These are phyloP conservation scores for Kradibia gibbosae DNA, from an alignment of 1,140 invertebrate species.

Conservation along the genomic window DNA sequence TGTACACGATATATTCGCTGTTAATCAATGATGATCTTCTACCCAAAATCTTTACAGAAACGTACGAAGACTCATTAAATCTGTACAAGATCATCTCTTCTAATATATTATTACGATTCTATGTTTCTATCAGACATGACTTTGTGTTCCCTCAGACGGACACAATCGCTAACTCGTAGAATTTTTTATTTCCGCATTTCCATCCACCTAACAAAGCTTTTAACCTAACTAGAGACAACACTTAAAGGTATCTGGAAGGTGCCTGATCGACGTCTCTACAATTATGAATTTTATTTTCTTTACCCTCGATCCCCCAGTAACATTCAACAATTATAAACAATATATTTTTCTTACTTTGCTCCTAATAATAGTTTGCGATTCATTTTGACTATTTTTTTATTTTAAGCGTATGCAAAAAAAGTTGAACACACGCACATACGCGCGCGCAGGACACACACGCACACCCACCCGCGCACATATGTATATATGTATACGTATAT, in stretches of 20 bases:
- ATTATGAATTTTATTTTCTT: constrained; percentile 44
- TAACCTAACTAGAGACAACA: constrained; percentile 60
- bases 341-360: constrained; percentile 49
- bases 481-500: constrained; percentile 33
- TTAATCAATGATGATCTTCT: constrained; percentile 42
- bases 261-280: constrained; percentile 46
- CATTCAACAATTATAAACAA: constrained; percentile 53
- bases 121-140: constrained; percentile 51
- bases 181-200: constrained; percentile 1
- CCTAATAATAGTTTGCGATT: constrained; percentile 49
- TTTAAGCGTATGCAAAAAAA: constrained; percentile 62
- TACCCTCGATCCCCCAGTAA: constrained; percentile 28
- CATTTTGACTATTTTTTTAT: constrained; percentile 45
- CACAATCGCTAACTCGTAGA: constrained; percentile 22
- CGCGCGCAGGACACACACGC: constrained; percentile 51
- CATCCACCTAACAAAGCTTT: constrained; percentile 23
- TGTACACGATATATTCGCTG: neutral
- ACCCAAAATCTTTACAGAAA: constrained; percentile 51
- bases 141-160: constrained; percentile 40
- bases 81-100: constrained; percentile 35
- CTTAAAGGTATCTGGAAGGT: constrained; percentile 57
- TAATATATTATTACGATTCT: constrained; percentile 46
- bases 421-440: constrained; percentile 48
- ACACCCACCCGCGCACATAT: constrained; percentile 49
- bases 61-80: constrained; percentile 38